phyloP scores from a whole-genome alignment of 92 coral and sea anemone species.

The Ricordea florida region DNA sequence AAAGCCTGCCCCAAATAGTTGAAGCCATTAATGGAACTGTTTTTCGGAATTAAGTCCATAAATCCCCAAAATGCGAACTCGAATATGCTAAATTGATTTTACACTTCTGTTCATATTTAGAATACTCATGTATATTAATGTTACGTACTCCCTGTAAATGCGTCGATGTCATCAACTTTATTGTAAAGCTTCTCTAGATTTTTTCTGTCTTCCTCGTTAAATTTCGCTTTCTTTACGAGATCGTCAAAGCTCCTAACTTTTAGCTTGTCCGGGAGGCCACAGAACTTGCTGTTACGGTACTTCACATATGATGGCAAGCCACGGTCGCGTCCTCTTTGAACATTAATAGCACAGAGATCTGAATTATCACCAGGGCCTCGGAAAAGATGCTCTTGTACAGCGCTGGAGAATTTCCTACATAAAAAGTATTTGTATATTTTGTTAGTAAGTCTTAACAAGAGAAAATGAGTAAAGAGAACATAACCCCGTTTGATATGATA shows the following conservation, averaged over 20 bases:
- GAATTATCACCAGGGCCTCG: constrained; percentile 2
- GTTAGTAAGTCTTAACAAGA: neutral
- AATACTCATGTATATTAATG: too few species aligned
- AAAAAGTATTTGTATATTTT: neutral
- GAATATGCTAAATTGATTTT: too few species aligned
- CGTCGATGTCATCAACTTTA: neutral
- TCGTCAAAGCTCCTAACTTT: neutral
- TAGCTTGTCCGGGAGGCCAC: neutral
- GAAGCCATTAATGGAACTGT: too few species aligned
- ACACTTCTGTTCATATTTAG: too few species aligned
- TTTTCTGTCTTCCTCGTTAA: neutral
- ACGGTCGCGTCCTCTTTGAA: constrained; percentile 5
- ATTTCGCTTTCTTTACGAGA: neutral
- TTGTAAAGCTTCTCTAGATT: neutral
- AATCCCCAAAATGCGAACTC: too few species aligned
- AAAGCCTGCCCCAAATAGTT: too few species aligned
- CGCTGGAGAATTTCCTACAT: neutral
- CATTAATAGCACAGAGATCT: neutral
- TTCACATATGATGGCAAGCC: neutral
- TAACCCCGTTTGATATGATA: neutral
- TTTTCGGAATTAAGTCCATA: too few species aligned
- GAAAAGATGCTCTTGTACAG: constrained; percentile 1
- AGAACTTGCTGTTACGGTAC: neutral
- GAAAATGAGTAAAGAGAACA: neutral
- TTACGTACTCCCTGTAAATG: neutral